phyloP scores from a whole-genome alignment of 1,140 invertebrate genomes.

The Anastrepha ludens region DNA sequence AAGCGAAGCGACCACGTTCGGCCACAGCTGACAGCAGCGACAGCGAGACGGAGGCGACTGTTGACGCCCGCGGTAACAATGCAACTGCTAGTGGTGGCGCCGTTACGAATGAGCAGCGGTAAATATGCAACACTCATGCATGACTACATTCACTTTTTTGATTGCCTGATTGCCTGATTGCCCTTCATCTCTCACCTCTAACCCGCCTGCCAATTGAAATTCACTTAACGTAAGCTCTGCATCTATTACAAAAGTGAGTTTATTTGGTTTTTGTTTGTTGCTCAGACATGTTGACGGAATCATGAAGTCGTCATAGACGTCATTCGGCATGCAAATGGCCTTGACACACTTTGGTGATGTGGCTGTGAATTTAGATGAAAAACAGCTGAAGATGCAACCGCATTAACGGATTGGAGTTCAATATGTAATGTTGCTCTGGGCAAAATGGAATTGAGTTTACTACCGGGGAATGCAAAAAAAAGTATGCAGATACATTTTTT shows the following conservation, averaged over 20 bases:
- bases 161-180: neutral
- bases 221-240: neutral
- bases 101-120: neutral
- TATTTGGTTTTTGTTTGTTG: neutral
- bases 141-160: neutral
- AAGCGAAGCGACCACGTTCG: slow-evolving; percentile 27
- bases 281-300: slow-evolving; percentile 19
- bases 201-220: neutral
- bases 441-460: too few relatives aligned
- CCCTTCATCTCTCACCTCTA: neutral
- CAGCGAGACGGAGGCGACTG: slow-evolving; percentile 9
- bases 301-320: neutral
- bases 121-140: slow-evolving; percentile 9
- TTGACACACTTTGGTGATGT: slow-evolving; percentile 1
- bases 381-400: neutral
- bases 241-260: neutral
- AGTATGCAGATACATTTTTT: too few relatives aligned
- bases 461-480: too few relatives aligned
- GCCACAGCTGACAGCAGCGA: slow-evolving; percentile 4
- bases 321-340: slow-evolving; percentile 30
- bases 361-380: too few relatives aligned
- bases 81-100: slow-evolving; percentile 16
- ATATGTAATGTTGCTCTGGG: neutral
- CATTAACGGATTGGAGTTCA: neutral
- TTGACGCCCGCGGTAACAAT: neutral